Evolutionary conservation across 2,888 invertebrate genomes (phyloP).

Genomic region (Cataglyphis rosenhaueri): DNA sequence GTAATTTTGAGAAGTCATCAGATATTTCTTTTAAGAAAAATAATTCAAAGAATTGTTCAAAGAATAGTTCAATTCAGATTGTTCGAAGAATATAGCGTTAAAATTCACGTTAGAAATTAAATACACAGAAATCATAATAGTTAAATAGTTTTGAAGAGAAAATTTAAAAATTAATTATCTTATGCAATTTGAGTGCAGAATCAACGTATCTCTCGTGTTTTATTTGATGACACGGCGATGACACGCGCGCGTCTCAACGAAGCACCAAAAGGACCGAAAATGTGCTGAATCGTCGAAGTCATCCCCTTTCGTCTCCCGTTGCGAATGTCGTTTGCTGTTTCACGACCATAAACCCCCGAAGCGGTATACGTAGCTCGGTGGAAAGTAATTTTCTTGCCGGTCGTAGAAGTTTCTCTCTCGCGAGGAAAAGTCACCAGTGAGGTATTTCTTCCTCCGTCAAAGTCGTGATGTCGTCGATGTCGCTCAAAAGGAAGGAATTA

Average conservation of each 20-base stretch:
- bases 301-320: slow-evolving; percentile 23
- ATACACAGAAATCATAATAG: not conserved
- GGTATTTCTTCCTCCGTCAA: slow-evolving; percentile 43
- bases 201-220: slow-evolving; percentile 19
- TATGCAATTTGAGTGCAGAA: slow-evolving; percentile 12
- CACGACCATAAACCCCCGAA: slow-evolving; percentile 50
- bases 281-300: slow-evolving; percentile 51
- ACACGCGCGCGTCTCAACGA: slow-evolving; percentile 42
- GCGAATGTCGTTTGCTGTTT: slow-evolving; percentile 42
- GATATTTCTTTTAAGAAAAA: not conserved
- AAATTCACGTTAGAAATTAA: not conserved
- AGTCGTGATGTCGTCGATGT: slow-evolving; percentile 30
- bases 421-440: slow-evolving; percentile 33
- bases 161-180: slow-evolving; percentile 6
- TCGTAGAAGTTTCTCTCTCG: slow-evolving; percentile 53
- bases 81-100: not conserved
- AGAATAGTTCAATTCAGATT: not conserved
- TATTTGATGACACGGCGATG: slow-evolving; percentile 6
- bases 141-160: not conserved
- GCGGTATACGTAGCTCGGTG: slow-evolving; percentile 44
- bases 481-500: slow-evolving; percentile 17
- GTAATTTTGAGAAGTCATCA: not conserved
- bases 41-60: not conserved
- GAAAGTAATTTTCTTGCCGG: slow-evolving; percentile 61
- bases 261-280: slow-evolving; percentile 44